Evolutionary conservation across 92 coral and sea anemone species (phyloP).

Genomic region (Hydrozoanthus gracilis): DNA sequence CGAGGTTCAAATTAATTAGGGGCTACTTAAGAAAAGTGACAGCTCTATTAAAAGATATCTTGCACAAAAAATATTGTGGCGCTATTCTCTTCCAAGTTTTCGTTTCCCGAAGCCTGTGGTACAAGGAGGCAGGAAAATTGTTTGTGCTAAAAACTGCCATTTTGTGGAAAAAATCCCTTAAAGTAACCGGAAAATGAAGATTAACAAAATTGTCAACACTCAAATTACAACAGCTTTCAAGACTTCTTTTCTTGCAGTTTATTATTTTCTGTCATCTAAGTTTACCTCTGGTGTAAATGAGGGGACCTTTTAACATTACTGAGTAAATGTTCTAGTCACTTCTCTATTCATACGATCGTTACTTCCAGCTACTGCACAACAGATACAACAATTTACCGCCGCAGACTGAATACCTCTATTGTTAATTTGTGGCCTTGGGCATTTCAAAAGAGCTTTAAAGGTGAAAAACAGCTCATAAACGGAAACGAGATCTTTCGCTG

Average conservation of each 20-base stretch:
- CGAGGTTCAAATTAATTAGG: too few relatives aligned
- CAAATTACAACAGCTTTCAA: not conserved
- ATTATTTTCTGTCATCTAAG: conserved; percentile 27
- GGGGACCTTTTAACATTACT: not conserved
- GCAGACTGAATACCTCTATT: not conserved
- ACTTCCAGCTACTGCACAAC: not conserved
- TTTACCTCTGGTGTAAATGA: not conserved
- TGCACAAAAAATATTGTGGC: too few relatives aligned
- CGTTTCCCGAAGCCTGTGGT: too few relatives aligned
- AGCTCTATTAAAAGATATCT: too few relatives aligned
- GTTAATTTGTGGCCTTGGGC: not conserved
- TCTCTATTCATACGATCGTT: not conserved
- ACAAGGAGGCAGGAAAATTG: too few relatives aligned
- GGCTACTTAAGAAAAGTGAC: too few relatives aligned
- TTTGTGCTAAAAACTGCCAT: too few relatives aligned
- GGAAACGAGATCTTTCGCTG: not conserved
- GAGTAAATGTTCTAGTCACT: not conserved
- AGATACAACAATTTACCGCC: not conserved
- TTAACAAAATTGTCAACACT: conserved; percentile 22
- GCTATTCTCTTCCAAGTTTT: too few relatives aligned
- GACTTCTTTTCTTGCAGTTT: not conserved
- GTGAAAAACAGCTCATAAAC: not conserved
- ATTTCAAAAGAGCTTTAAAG: not conserved
- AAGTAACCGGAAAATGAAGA: not conserved
- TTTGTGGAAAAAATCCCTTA: too few relatives aligned